These are phyloP conservation scores for Myzus persicae DNA, from an alignment of 1,140 invertebrate species.

Conservation along the genomic window DNA sequence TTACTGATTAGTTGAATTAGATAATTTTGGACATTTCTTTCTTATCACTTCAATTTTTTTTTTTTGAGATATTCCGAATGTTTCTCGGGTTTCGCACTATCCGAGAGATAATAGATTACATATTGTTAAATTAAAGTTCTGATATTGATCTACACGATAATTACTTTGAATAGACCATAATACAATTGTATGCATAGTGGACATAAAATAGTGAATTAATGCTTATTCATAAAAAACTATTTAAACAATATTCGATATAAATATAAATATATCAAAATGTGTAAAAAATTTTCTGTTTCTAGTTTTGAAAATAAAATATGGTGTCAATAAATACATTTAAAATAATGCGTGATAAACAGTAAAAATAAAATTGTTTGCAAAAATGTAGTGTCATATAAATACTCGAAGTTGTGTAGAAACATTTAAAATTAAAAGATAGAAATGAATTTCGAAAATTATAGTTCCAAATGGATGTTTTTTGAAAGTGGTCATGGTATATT, in stretches of 20 bases:
- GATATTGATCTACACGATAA: too few relatives aligned
- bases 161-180: too few relatives aligned
- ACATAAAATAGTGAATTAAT: background rate
- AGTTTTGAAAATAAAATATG: background rate
- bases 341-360: background rate
- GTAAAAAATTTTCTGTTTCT: background rate
- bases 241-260: background rate
- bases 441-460: background rate
- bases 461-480: background rate
- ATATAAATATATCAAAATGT: background rate
- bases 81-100: background rate
- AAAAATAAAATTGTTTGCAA: background rate
- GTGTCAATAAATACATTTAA: background rate
- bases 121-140: background rate
- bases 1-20: background rate
- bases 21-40: background rate
- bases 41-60: background rate
- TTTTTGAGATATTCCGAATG: background rate
- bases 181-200: too few relatives aligned
- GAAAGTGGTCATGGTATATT: background rate
- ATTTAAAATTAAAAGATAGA: background rate
- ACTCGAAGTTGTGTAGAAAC: background rate
- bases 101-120: background rate
- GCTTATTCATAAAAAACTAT: background rate
- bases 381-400: background rate